These are phyloP conservation scores for Parnassius apollo DNA, from an alignment of 2,888 invertebrate species.

Conservation along the genomic window DNA sequence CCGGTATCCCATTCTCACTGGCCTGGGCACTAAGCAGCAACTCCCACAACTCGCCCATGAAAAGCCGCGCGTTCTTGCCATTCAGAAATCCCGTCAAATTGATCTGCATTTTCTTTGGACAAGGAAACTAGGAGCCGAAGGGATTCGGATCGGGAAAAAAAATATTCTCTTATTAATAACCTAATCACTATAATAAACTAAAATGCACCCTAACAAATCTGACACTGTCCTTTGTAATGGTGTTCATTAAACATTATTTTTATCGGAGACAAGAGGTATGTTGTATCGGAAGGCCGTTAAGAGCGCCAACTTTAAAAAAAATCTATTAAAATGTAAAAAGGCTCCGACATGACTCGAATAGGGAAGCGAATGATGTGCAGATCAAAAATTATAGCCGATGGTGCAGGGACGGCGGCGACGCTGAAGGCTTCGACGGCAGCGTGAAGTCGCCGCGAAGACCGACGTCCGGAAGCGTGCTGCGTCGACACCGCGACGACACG, in stretches of 20 bases:
- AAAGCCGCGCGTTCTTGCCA: slow-evolving; percentile 97
- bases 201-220: slow-evolving; percentile 42
- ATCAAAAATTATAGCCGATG: slow-evolving; percentile 44
- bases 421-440: slow-evolving; percentile 38
- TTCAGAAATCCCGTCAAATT: slow-evolving; percentile 99
- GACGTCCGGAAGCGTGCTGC: slow-evolving; percentile 31
- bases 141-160: slow-evolving; percentile 69
- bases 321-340: slow-evolving; percentile 31
- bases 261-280: slow-evolving; percentile 27
- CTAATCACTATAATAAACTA: slow-evolving; percentile 29
- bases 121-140: slow-evolving; percentile 88
- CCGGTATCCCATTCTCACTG: slow-evolving; percentile 97
- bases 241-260: slow-evolving; percentile 7
- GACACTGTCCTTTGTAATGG: slow-evolving; percentile 8
- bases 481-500: slow-evolving; percentile 17
- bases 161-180: slow-evolving; percentile 54
- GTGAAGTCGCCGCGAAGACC: slow-evolving; percentile 32
- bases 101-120: slow-evolving; percentile 99
- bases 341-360: slow-evolving; percentile 68
- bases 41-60: slow-evolving; percentile 99
- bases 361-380: slow-evolving; percentile 62
- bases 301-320: slow-evolving; percentile 42
- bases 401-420: slow-evolving; percentile 31
- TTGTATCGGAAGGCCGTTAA: slow-evolving; percentile 55
- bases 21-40: slow-evolving; percentile 97